Conservation (phyloP, 2,888 invertebrate species). For the Gisinianus flammeolus region DNA sequence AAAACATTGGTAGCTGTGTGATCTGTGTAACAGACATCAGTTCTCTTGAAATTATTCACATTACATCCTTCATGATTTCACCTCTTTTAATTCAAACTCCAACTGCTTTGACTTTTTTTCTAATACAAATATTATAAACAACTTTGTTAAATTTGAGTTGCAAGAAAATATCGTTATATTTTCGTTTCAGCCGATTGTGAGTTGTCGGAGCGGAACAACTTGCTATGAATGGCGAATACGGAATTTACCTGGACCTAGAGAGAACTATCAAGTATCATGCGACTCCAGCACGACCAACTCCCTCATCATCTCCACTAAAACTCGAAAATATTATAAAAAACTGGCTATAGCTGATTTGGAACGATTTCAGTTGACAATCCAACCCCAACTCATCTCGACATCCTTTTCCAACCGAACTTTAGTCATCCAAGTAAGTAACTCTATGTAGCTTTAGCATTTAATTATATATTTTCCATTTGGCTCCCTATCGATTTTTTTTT, state of each 20-base stretch:
- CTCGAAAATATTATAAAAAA: constrained; percentile 38
- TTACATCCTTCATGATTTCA: no score
- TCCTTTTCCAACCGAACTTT: constrained; percentile 30
- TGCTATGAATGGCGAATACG: constrained; percentile 39
- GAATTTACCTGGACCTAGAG: constrained; percentile 28
- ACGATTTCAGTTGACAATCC: constrained; percentile 14
- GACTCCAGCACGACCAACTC: background rate
- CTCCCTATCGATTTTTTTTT: no score
- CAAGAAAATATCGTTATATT: background rate
- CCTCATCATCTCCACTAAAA: constrained; percentile 13
- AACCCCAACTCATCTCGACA: background rate
- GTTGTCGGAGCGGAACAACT: background rate
- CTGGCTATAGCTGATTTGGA: constrained; percentile 22
- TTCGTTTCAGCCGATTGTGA: constrained; percentile 26
- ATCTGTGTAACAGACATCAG: no score
- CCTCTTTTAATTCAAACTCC: no score
- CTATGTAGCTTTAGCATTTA: no score
- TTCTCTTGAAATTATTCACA: no score
- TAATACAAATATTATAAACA: background rate
- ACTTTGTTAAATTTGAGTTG: background rate
- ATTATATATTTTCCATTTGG: no score
- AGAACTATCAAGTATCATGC: constrained; percentile 19
- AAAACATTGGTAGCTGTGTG: no score
- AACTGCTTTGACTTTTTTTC: background rate
- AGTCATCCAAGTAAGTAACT: constrained; percentile 33